Evolutionary conservation across 2,113 vertebrate genomes (phyloP).

Genomic region (Himantopus leucocephalus): DNA sequence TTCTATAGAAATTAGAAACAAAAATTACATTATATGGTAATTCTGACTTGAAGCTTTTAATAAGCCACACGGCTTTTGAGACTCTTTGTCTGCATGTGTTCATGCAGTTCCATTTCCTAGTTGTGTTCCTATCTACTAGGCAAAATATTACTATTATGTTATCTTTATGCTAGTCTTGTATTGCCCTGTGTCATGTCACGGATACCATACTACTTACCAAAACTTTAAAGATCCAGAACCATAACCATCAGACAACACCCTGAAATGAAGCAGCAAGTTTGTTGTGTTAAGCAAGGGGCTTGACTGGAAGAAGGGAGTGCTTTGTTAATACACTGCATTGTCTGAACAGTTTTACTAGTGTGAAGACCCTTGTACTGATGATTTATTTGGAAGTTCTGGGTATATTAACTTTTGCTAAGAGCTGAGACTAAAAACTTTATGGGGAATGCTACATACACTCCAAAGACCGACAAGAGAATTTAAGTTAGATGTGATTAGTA

Average conservation of each 20-base stretch:
- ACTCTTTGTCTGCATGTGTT: neutral
- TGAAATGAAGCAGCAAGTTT: constrained; percentile 19
- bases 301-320: constrained; percentile 39
- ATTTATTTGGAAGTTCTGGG: constrained; percentile 79
- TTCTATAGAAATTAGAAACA: constrained; percentile 18
- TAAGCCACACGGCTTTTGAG: constrained; percentile 26
- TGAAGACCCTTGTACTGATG: constrained; percentile 62
- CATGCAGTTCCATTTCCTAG: neutral
- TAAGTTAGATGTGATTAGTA: constrained; percentile 84
- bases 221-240: constrained; percentile 23
- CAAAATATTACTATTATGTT: neutral
- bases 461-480: constrained; percentile 80
- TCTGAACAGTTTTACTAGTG: constrained; percentile 68
- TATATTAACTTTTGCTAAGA: constrained; percentile 83
- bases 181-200: neutral
- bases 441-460: constrained; percentile 77
- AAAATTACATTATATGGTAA: constrained; percentile 56
- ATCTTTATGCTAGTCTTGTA: neutral
- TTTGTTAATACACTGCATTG: constrained; percentile 65
- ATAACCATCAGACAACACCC: constrained; percentile 18
- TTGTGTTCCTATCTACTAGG: neutral
- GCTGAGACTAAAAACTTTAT: constrained; percentile 81
- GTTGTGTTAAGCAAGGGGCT: constrained; percentile 14
- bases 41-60: constrained; percentile 45
- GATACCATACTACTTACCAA: neutral